Evolutionary conservation across 2,888 invertebrate species (phyloP), one percentile per base, ranked within the genome.

Genomic region (Bembecia ichneumoniformis): DNA sequence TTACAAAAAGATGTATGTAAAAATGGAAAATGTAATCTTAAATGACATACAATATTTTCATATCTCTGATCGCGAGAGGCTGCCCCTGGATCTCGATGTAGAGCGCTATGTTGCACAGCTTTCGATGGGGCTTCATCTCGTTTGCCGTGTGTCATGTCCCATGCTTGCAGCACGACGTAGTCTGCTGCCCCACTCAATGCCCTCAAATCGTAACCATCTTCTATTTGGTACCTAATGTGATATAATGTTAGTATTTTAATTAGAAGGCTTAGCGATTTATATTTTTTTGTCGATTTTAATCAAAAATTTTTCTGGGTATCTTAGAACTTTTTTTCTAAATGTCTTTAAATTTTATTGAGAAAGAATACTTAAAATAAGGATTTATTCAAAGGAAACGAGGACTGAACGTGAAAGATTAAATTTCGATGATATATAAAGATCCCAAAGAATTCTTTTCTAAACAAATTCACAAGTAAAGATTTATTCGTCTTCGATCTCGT

Each of bases 141-240:
- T 86, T 81, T 66, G 72, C 71, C 66, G 51, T 84, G 82, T 1
- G 81, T 82, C 83, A 86, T 84, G 51, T 86, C 87, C 80, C 91
- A 94, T 0, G 92, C 90, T 76, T 92, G 91, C 3, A 94, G 71
- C 40, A 92, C 89, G 1, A 93, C 84, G 61, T 92, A 90, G 71
- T 94, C 93, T 1, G 91, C 89, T 11, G 89, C 80, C 3, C 88
- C 82, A 44, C 89, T 87, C 0, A 94, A 78, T 47, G 89, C 89
- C 10, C 83, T 74, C 2, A 93, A 88, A 51, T 91, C 89, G 61
- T 90, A 92, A 0, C 91, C 90, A 59, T 93, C 91, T 60, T 93
- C 91, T 43, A 91, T 87, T 57, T 90, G 87, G 60, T 87, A 87
- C 56, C 87, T 86, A 46, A 28, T 28, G 9, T 9, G 28, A 28